phyloP scores from a whole-genome alignment of 2,113 vertebrate genomes.

The Chinchilla lanigera region DNA sequence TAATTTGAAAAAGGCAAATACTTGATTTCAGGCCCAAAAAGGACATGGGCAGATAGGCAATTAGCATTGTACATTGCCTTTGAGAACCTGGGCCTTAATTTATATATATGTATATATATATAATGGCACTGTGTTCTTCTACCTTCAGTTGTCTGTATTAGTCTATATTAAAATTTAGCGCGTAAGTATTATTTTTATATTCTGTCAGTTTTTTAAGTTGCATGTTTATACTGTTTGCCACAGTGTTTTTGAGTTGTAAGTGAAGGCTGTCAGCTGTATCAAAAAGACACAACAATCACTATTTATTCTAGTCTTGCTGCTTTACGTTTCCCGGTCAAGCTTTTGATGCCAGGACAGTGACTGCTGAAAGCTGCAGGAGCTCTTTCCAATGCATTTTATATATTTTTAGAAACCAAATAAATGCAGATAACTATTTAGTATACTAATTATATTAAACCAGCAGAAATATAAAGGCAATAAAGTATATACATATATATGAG shows the following conservation, averaged over 20 bases:
- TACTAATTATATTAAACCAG: slow-evolving; percentile 82
- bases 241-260: slow-evolving; percentile 85
- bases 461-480: slow-evolving; percentile 85
- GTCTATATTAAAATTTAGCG: slow-evolving; percentile 75
- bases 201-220: slow-evolving; percentile 74
- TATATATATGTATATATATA: slow-evolving; percentile 82
- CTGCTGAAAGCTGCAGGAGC: slow-evolving; percentile 81
- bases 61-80: slow-evolving; percentile 83
- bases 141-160: slow-evolving; percentile 76
- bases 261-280: slow-evolving; percentile 85
- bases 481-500: slow-evolving; percentile 68
- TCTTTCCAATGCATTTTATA: slow-evolving; percentile 81
- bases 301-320: slow-evolving; percentile 88
- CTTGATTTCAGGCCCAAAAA: background rate
- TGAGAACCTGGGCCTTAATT: slow-evolving; percentile 86
- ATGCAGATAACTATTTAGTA: slow-evolving; percentile 77
- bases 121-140: slow-evolving; percentile 76
- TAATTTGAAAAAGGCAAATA: background rate
- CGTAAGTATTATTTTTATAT: slow-evolving; percentile 85
- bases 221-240: slow-evolving; percentile 83
- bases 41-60: slow-evolving; percentile 10
- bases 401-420: slow-evolving; percentile 82
- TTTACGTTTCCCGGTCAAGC: slow-evolving; percentile 84
- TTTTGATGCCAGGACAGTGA: slow-evolving; percentile 80
- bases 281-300: slow-evolving; percentile 86